Base-by-base conservation (phyloP, 2,888 invertebrate genomes). In the Axea sp. region DNA sequence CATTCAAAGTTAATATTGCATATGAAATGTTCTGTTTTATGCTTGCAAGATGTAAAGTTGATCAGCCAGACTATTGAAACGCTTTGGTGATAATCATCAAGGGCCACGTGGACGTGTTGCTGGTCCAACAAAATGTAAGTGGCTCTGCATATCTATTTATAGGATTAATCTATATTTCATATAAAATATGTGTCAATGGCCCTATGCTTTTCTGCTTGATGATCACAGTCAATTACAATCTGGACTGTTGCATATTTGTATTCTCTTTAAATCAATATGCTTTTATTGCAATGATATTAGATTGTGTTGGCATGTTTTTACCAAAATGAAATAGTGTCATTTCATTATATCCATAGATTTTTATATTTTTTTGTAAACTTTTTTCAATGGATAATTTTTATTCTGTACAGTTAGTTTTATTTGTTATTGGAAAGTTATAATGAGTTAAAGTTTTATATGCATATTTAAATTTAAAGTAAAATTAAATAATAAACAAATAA, bases 41-140 rank as follows among this genome's bases (percentile, higher is more conserved):
- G n/a, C n/a, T n/a, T n/a, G 19, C 19, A 19, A 19, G 19, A 17
- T 8, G 35, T 14, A 11, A 39, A 6, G 35, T 17, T 26, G 28
- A 37, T 14, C 45, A 26, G n/a, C n/a, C n/a, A 17, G 35, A 35
- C 17, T 12, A 9, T 57, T 17, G 35, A 9, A 17, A 6, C 33
- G 15, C 11, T 55, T 55, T 65, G 55, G 37, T 65, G 65, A 65
- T 55, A 45, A 60, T 60, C 49, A 17, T 39, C 37, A 30, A 45
- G 45, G 59, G 60, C 69, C 69, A 69, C 69, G 69, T 60, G 69
- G 60, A 69, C 47, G 67, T 51, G 68, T 68, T 49, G 49, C 51
- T 41, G 59, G 57, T 68, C 43, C 43, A 35, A 26, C 49, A 22
- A 68, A 68, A 68, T 68, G 68, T 68, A 68, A 68, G 68, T 57